Evolutionary conservation across 1,140 invertebrate genomes (phyloP).

Genomic region (Diabrotica virgifera): DNA sequence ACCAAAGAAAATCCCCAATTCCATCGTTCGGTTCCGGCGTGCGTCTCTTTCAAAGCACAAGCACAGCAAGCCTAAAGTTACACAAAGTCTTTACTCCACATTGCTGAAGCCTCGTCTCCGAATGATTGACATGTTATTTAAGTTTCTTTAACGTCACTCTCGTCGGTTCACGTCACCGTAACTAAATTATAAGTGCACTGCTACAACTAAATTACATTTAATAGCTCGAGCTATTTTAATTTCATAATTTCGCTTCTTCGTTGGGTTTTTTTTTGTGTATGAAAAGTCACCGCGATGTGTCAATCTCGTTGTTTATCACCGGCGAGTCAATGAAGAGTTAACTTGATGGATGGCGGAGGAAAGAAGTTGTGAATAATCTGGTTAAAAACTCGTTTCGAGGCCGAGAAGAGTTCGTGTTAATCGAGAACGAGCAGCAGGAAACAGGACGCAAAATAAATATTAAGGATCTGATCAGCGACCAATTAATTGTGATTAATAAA

Average conservation of each 20-base stretch:
- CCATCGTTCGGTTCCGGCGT: not conserved
- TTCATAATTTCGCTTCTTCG: conserved; percentile 12
- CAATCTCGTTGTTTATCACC: conserved; percentile 5
- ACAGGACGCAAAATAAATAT: no score
- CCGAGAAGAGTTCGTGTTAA: no score
- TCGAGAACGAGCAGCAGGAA: no score
- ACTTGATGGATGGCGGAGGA: not conserved
- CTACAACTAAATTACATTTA: conserved; percentile 20
- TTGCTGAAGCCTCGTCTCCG: not conserved
- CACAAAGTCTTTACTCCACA: not conserved
- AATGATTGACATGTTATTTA: conserved; percentile 42
- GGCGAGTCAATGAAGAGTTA: not conserved
- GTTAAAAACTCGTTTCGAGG: no score
- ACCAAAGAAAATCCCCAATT: not conserved
- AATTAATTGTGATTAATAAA: no score
- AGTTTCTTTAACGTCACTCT: conserved; percentile 39
- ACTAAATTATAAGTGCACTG: conserved; percentile 37
- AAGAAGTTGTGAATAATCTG: not conserved
- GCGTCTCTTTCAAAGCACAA: not conserved
- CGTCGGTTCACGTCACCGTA: conserved; percentile 28
- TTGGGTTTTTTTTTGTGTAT: conserved; percentile 2
- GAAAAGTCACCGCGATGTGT: conserved; percentile 5
- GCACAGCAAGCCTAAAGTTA: not conserved
- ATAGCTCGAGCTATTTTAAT: conserved; percentile 19
- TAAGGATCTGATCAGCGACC: no score